Base-by-base conservation (phyloP, 2,888 invertebrate genomes). In the Brachynemurus nebulosus region DNA sequence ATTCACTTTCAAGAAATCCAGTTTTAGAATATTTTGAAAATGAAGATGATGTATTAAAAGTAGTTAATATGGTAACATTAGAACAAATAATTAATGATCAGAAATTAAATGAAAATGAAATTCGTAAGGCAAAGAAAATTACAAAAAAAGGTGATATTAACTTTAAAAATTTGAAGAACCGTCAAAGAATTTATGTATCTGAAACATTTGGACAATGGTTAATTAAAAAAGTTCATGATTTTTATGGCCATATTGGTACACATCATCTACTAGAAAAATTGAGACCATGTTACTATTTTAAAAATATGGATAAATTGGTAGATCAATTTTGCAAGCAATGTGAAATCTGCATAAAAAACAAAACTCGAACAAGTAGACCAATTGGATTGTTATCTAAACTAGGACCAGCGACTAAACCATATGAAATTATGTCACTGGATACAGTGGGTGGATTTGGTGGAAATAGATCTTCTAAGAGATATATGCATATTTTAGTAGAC, bases 1-100 rank as follows among this genome's bases (percentile, higher is more conserved):
- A 50, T 33, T 38, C 40, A 16, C 20, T 46, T 36, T 45, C 46
- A 19, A 46, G 51, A 45, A 50, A 48, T 40, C 52, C 52, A 11
- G 52, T 52, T 11, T 40, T 49, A 33, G 47, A 49, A 45, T 12
- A 46, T 25, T 17, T 18, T 19, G 46, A 42, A 45, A 44, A 50
- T 40, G 17, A 39, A 30, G 47, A 49, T 17, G 4, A 9, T 27
- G 12, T 11, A 47, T n/a, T n/a, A n/a, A 50, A 41, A 40, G 34
- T 27, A 12, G 18, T 48, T 23, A 47, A 20, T 19, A 42, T 44
- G 23, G 23, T 46, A 44, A 21, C 35, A 21, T 23, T 47, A 37
- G 36, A 45, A 34, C 44, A 45, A 12, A 47, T 50, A 27, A 44
- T 37, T 33, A 44, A 47, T 18, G 39, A 48, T 38, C 47, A 45